Base-by-base conservation (phyloP, 2,888 invertebrate species). In the Troilus luridus region DNA sequence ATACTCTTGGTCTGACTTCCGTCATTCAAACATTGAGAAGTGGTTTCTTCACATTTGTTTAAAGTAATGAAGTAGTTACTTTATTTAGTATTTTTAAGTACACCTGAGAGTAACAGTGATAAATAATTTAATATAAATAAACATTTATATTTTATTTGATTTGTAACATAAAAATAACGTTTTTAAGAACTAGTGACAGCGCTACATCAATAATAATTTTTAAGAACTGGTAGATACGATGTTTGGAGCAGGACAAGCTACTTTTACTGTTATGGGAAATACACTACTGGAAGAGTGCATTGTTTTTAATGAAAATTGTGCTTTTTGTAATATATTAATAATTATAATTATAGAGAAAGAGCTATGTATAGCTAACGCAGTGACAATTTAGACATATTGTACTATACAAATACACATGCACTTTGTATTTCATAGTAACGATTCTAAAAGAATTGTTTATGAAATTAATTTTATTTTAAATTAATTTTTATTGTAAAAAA, bases 331-430 rank as follows among this genome's bases (percentile, higher is more conserved):
- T 81, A 81, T 56, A 56, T 59, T 21, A 41, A 89, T 59, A 89
- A 89, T 67, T 24, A 67, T 67, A 56, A 89, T 59, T 60, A 89
- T 64, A 89, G 64, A 60, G 41, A 81, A 90, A 41, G 81, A 90
- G 85, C 90, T 90, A 60, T 85, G 41, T 81, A 90, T 72, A 89
- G 89, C 89, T 89, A 72, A 72, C 54, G 89, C 89, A 89, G 89
- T 67, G 89, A 89, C 89, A 89, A 90, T 85, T 90, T 90, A 90
- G 90, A 90, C 60, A 81, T 90, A 90, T 89, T 72, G 72, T 89
- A 89, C 89, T 72, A 81, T 81, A 89, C 72, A 81, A 54, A 90
- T 62, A 90, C 90, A 90, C 90, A 24, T 90, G 90, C 90, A 90
- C 90, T 85, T 90, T 89, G 67, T 64, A 90, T 90, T 90, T 90